These are phyloP conservation scores for Loxodonta africana DNA, from an alignment of 2,113 vertebrate genomes.

Conservation along the genomic window DNA sequence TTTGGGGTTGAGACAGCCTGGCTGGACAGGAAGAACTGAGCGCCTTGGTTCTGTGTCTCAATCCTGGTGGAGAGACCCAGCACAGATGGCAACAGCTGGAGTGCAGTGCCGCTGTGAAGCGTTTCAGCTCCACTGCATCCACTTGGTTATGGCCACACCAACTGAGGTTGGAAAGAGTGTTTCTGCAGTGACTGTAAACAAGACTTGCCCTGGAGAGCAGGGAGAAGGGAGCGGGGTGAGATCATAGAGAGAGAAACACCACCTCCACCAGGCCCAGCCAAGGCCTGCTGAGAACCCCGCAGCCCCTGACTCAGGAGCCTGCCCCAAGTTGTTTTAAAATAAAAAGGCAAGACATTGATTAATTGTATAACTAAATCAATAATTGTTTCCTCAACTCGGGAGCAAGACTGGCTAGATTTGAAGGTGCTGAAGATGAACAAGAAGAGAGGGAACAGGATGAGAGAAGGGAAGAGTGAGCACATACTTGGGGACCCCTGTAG, in stretches of 20 bases:
- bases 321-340: neutral
- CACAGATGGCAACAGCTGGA: accelerated
- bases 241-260: neutral
- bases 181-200: neutral
- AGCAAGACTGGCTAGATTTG: neutral
- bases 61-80: neutral
- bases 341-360: neutral
- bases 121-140: neutral
- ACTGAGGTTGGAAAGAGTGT: neutral
- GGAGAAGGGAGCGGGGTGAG: neutral
- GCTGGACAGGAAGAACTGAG: neutral
- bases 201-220: neutral
- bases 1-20: neutral
- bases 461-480: too few species aligned
- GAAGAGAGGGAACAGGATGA: neutral
- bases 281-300: neutral
- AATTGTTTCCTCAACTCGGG: neutral
- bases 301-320: neutral
- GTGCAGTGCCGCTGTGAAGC: neutral
- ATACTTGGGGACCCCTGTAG: accelerated
- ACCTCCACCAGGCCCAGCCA: neutral
- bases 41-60: neutral
- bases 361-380: neutral
- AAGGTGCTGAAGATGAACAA: neutral
- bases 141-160: accelerated